Conservation (phyloP, 2,888 invertebrate species). For the Cephus rjabovi region DNA sequence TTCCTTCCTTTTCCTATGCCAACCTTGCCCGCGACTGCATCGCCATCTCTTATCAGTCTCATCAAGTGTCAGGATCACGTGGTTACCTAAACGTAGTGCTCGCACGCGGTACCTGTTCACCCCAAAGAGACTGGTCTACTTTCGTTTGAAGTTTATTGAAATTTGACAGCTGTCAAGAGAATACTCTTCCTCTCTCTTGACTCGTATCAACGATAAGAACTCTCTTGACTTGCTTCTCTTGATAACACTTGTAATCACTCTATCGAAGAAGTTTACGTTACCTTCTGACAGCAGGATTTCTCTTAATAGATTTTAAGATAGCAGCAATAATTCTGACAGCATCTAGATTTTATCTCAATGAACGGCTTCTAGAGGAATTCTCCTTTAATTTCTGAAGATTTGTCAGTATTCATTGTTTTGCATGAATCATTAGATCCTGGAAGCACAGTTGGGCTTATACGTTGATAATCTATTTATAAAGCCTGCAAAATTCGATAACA, state of each 20-base stretch:
- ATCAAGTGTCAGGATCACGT: slow-evolving; percentile 24
- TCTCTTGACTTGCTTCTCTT: not conserved
- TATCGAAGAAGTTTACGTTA: not conserved
- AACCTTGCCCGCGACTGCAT: slow-evolving; percentile 19
- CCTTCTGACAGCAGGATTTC: not conserved
- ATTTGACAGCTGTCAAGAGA: slow-evolving; percentile 1
- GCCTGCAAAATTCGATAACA: not conserved
- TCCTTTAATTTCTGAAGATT: not conserved
- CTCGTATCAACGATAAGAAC: not conserved
- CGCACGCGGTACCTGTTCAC: slow-evolving; percentile 1
- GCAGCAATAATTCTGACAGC: not conserved
- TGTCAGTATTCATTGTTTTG: not conserved
- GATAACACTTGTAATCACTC: not conserved
- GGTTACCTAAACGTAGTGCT: slow-evolving; percentile 1
- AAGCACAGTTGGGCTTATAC: not conserved
- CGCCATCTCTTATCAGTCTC: slow-evolving; percentile 29
- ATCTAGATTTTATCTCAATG: not conserved
- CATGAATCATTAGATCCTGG: not conserved
- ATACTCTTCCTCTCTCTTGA: not conserved
- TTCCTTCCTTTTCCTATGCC: slow-evolving; percentile 27
- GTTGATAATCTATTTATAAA: not conserved
- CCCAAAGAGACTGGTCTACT: not conserved
- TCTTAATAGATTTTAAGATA: not conserved
- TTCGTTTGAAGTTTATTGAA: not conserved
- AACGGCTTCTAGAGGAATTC: not conserved